These are phyloP conservation scores for Drosophila repleta DNA, from an alignment of 1,140 invertebrate genomes.

Conservation along the genomic window DNA sequence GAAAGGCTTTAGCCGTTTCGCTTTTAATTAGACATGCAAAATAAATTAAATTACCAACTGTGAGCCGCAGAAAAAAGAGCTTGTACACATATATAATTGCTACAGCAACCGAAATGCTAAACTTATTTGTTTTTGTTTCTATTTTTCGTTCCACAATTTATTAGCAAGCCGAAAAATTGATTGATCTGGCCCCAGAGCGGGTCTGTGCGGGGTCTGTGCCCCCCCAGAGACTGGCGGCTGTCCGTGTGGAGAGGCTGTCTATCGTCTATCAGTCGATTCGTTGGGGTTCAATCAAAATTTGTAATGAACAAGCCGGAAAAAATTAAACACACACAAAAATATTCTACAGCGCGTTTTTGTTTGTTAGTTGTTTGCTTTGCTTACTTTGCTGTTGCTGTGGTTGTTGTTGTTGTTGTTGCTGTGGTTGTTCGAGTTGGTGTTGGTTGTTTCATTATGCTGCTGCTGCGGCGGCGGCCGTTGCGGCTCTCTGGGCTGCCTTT, in stretches of 20 bases:
- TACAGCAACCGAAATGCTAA: slow-evolving; percentile 67
- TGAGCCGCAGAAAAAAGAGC: slow-evolving; percentile 33
- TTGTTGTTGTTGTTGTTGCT: slow-evolving; percentile 8
- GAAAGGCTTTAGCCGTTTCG: slow-evolving; percentile 4
- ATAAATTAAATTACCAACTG: slow-evolving; percentile 77
- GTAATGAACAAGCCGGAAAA: slow-evolving; percentile 79
- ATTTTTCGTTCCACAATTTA: slow-evolving; percentile 55
- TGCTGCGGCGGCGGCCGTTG: slow-evolving; percentile 17
- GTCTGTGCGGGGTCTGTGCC: slow-evolving; percentile 29
- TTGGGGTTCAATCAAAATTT: slow-evolving; percentile 74
- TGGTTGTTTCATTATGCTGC: slow-evolving; percentile 67
- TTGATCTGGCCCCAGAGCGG: slow-evolving; percentile 67
- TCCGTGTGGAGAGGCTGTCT: slow-evolving; percentile 10
- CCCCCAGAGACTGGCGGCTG: slow-evolving; percentile 7
- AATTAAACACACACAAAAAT: slow-evolving; percentile 59
- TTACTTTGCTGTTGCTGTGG: slow-evolving; percentile 10
- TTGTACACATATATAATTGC: slow-evolving; percentile 61
- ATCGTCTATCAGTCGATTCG: slow-evolving; percentile 23
- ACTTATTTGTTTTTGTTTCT: slow-evolving; percentile 61
- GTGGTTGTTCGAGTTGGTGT: slow-evolving; percentile 30
- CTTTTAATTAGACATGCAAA: slow-evolving; percentile 76
- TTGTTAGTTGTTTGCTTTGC: slow-evolving; percentile 41
- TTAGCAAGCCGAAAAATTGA: slow-evolving; percentile 71
- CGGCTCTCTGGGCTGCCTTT: slow-evolving; percentile 37
- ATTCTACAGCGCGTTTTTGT: slow-evolving; percentile 21